Evolutionary conservation across 2,797 vertebrate genomes (phyloP), one percentile per base, ranked within the genome.

Genomic region (Protosalanx chinensis): DNA sequence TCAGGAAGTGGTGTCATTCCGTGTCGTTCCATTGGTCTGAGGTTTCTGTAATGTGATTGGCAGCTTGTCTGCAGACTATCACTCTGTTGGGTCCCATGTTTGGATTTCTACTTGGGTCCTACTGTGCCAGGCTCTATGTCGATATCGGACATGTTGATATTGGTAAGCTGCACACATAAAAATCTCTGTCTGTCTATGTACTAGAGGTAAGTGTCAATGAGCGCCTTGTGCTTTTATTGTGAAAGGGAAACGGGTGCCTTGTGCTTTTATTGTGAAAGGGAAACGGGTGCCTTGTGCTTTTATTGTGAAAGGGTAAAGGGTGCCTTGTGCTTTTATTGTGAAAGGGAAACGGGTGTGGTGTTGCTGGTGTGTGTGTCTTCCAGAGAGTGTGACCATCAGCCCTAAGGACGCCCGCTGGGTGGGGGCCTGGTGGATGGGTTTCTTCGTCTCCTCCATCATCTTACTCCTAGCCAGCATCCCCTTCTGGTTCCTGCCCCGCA

Each of bases 361-460:
- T 56, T 16, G 5, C 15, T 56, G 51, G 15, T 56, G 51, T 56
- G 51, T 71, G 46, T 53, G 23, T 23, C 68, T 29, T 72, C 2
- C 90, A 96, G 95, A 94, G 37, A 91, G 81, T 5, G 84, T 95
- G 74, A 92, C 85, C 75, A 96, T 96, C 82, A 89, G 91, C 30
- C 88, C 93, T 0, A 88, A 87, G 23, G 95, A 95, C 27, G 85
- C 91, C 3, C 93, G 94, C 23, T 96, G 95, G 94, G 95, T 95
- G 6, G 95, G 95, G 0, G 95, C 95, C 29, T 96, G 95, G 95
- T 96, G 95, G 94, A 67, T 96, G 75, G 95, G 95, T 29, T 94
- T 95, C 82, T 67, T 96, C 62, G 84, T 95, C 65, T 93, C 93
- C 27, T 91, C 94, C 0, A 85, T 37, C 68, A 76, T 94, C 35